phyloP scores from a whole-genome alignment of 2,113 vertebrate genomes.

The Muntiacus muntjak region DNA sequence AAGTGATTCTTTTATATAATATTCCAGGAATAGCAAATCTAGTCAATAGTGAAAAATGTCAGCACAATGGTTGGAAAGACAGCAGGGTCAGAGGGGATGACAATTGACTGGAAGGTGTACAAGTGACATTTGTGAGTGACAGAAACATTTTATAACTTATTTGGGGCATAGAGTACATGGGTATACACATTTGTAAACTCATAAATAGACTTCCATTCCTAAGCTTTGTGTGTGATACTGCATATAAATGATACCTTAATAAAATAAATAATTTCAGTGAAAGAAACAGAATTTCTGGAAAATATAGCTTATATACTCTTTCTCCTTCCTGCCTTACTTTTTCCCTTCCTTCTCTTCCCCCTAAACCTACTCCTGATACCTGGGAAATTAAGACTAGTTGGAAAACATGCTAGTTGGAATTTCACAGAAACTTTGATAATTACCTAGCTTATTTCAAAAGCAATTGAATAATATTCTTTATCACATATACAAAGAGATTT shows the following conservation, averaged over 20 bases:
- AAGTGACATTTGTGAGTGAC: background rate
- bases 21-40: background rate
- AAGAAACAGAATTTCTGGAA: background rate
- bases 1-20: background rate
- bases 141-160: background rate
- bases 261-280: background rate
- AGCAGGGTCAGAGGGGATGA: background rate
- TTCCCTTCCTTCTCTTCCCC: background rate
- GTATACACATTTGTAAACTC: background rate
- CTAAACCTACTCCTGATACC: fast-evolving
- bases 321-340: background rate
- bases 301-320: background rate
- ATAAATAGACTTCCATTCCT: background rate
- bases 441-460: background rate
- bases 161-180: background rate
- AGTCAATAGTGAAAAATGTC: background rate
- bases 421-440: background rate
- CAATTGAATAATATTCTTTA: conserved; percentile 25
- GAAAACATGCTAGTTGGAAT: background rate
- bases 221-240: background rate
- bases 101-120: fast-evolving
- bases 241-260: background rate
- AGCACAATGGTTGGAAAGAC: background rate
- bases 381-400: background rate
- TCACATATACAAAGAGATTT: background rate